Evolutionary conservation across 2,888 invertebrate species (phyloP).

Genomic region (Leptopterna dolabrata): DNA sequence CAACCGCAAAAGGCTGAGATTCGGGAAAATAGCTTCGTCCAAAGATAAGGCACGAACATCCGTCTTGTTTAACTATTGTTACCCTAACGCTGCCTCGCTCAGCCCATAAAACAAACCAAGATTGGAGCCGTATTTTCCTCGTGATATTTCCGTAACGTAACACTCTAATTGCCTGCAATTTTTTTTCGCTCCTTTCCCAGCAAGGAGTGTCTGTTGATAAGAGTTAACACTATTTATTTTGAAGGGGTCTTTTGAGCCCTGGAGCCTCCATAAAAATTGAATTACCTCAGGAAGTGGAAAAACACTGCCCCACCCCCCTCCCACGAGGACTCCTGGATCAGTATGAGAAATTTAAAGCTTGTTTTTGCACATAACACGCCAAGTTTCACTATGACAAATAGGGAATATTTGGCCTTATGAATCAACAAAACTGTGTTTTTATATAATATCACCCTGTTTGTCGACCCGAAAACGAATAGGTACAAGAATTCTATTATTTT

Average conservation of each 20-base stretch:
- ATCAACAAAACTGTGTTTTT: no score
- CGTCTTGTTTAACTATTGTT: constrained; percentile 24
- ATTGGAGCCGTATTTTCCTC: neutral
- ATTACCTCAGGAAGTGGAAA: no score
- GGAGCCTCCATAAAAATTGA: no score
- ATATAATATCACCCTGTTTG: no score
- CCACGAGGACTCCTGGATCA: no score
- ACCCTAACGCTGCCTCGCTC: neutral
- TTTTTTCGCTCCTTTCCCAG: neutral
- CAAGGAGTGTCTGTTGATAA: neutral
- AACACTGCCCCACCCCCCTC: no score
- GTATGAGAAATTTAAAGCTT: no score
- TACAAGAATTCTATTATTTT: no score
- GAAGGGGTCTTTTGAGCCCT: neutral
- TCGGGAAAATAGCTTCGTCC: constrained; percentile 5
- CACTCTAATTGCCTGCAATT: neutral
- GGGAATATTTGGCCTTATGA: no score
- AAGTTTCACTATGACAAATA: no score
- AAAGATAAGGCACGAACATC: constrained; percentile 26
- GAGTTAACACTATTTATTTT: neutral
- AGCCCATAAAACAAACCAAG: neutral
- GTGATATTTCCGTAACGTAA: neutral
- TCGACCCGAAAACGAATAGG: no score
- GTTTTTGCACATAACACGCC: no score
- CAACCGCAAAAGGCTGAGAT: constrained; percentile 13